phyloP scores from a whole-genome alignment of 30 jellyfish, hydroid and myxozoan species.

The Kudoa iwatai region DNA sequence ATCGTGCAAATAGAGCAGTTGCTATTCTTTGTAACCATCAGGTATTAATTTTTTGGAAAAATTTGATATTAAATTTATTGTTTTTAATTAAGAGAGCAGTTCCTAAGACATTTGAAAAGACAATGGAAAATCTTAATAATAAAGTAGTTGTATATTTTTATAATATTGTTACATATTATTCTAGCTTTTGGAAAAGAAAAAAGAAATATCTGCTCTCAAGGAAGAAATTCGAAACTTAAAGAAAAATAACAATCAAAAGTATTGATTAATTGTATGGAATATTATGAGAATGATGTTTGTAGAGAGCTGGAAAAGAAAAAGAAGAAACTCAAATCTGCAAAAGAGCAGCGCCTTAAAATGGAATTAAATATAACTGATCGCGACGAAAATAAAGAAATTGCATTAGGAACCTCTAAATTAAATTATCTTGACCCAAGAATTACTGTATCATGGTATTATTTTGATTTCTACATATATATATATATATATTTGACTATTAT shows the following conservation, averaged over 20 bases:
- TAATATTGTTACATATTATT: no score
- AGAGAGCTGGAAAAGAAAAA: conserved; percentile 19
- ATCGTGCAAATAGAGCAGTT: conserved; percentile 93
- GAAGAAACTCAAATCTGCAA: conserved; percentile 17
- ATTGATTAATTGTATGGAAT: conserved; percentile 2
- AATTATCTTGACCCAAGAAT: conserved; percentile 81
- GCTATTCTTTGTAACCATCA: conserved; percentile 92
- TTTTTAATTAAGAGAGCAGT: conserved; percentile 32
- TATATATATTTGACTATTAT: conserved; percentile 1
- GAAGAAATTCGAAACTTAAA: conserved; percentile 15
- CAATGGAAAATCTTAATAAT: conserved; percentile 46
- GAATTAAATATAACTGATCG: conserved; percentile 80
- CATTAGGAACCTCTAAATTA: conserved; percentile 88
- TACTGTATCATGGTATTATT: conserved; percentile 78
- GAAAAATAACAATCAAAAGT: conserved; percentile 16
- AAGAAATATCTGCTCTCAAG: no score
- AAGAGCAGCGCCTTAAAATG: conserved; percentile 44
- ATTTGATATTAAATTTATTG: no score
- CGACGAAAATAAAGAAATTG: conserved; percentile 90
- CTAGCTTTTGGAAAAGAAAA: conserved; percentile 11
- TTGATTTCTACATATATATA: no score
- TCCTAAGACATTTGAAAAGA: conserved; percentile 79
- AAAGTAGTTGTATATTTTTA: no score
- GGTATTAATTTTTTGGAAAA: no score
- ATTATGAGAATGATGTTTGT: neutral